Evolutionary conservation across 2,113 vertebrate genomes (phyloP).

Genomic region (Mirza zaza): DNA sequence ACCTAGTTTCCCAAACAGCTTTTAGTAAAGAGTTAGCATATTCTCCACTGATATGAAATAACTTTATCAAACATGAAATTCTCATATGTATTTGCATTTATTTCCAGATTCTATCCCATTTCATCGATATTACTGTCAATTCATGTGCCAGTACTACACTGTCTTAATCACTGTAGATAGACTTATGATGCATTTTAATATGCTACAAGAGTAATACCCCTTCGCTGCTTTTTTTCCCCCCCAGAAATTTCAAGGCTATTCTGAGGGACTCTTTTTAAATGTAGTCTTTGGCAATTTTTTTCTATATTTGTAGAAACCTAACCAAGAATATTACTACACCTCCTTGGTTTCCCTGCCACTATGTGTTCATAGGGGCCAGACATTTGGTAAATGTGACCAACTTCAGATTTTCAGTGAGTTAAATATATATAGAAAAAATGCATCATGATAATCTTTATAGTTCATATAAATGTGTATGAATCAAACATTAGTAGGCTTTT

Average conservation of each 20-base stretch:
- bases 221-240: background rate
- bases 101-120: background rate
- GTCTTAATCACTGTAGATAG: background rate
- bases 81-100: conserved; percentile 12
- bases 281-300: background rate
- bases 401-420: background rate
- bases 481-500: background rate
- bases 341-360: background rate
- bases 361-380: background rate
- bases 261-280: background rate
- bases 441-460: background rate
- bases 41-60: background rate
- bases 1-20: background rate
- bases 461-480: background rate
- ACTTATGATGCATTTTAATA: background rate
- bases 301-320: conserved; percentile 24
- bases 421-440: background rate
- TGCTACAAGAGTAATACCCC: background rate
- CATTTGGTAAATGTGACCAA: background rate
- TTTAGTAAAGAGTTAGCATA: background rate
- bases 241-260: background rate
- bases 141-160: background rate
- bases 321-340: background rate
- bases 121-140: background rate
- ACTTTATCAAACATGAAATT: conserved; percentile 25